phyloP scores from a whole-genome alignment of 2,888 invertebrate genomes.

The Lucinisca nassula region DNA sequence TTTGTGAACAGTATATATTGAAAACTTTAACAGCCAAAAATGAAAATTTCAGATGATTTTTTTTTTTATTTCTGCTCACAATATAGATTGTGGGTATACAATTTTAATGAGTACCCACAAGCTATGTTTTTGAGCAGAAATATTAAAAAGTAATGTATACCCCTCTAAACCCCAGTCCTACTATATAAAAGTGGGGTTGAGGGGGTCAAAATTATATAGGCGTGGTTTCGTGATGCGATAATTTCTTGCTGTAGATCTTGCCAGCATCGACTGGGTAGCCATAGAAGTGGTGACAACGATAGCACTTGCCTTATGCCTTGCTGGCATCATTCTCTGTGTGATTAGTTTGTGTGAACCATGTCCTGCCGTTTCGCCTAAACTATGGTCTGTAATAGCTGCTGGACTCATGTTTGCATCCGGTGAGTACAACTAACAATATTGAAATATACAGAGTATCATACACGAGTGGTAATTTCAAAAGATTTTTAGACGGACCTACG shows the following conservation, averaged over 20 bases:
- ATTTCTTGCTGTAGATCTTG: constrained; percentile 14
- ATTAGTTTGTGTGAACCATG: constrained; percentile 1
- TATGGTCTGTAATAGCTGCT: constrained; percentile 26
- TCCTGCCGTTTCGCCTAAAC: background rate
- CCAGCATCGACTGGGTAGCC: constrained; percentile 43
- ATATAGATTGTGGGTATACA: no score
- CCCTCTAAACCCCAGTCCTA: no score
- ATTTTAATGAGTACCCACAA: no score
- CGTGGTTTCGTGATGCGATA: no score
- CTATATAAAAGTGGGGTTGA: no score
- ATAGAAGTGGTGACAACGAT: constrained; percentile 42
- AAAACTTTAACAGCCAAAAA: no score
- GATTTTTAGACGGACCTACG: background rate
- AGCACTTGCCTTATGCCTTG: constrained; percentile 34
- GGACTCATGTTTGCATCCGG: constrained; percentile 44
- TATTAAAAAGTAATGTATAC: no score
- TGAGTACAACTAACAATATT: constrained; percentile 2
- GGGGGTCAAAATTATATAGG: no score
- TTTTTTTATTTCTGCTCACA: no score
- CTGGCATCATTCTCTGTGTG: constrained; percentile 4
- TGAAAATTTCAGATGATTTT: no score
- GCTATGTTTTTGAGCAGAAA: no score
- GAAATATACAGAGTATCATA: background rate
- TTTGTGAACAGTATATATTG: no score
- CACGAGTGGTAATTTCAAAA: background rate